Percentiles rank a stretch among this genome's conserved stretches.
Evolutionary conservation across 2,113 vertebrate species (phyloP).

Genomic region (Amia ocellicauda): DNA sequence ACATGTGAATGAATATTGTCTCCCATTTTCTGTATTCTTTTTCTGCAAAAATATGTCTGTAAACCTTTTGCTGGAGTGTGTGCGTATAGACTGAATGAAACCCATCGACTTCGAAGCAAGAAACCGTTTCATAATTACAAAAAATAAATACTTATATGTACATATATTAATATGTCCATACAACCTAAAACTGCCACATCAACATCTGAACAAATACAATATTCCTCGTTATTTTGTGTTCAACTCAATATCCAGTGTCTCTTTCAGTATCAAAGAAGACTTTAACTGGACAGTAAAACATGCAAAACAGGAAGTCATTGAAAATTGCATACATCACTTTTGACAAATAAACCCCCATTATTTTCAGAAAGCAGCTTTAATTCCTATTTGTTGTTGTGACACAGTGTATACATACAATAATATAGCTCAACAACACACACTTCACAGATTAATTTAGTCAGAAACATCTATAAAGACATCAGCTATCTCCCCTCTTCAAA

Average conservation of each 20-base stretch:
- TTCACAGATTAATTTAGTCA: conserved; percentile 33
- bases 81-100: too few relatives aligned
- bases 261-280: neutral
- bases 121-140: too few relatives aligned
- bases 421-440: conserved; percentile 40
- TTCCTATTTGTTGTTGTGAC: conserved; percentile 31
- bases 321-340: conserved; percentile 33
- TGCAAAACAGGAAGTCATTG: conserved; percentile 29
- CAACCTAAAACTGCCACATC: too few relatives aligned
- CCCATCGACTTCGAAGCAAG: too few relatives aligned
- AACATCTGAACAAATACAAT: too few relatives aligned
- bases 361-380: conserved; percentile 37
- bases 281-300: neutral
- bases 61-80: too few relatives aligned
- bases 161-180: too few relatives aligned
- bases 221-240: too few relatives aligned
- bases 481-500: conserved; percentile 32
- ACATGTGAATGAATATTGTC: too few relatives aligned
- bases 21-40: too few relatives aligned
- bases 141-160: too few relatives aligned
- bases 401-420: conserved; percentile 34
- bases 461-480: conserved; percentile 41
- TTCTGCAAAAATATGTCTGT: too few relatives aligned
- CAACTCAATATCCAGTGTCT: neutral
- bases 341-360: conserved; percentile 30